phyloP scores from a whole-genome alignment of 2,113 vertebrate species.

The Cynoglossus semilaevis region DNA sequence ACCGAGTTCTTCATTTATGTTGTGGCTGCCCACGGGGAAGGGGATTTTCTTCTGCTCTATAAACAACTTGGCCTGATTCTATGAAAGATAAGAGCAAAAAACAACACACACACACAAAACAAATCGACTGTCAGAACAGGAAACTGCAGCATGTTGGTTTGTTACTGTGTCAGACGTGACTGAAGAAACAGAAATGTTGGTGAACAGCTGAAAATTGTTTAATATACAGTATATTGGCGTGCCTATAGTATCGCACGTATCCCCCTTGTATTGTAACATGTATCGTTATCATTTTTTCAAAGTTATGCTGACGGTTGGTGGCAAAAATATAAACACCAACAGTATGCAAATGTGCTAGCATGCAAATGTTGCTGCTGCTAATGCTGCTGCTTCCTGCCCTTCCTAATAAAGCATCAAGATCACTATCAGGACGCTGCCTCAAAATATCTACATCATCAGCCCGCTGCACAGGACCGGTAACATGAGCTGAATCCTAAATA shows the following conservation, averaged over 20 bases:
- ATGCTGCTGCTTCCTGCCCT: too few species aligned
- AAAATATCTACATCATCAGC: too few species aligned
- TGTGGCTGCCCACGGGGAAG: constrained; percentile 87
- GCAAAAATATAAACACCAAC: not conserved
- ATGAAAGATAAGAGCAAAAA: constrained; percentile 21
- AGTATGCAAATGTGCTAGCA: constrained; percentile 31
- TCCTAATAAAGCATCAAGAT: too few species aligned
- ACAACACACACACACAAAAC: not conserved
- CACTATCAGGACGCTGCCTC: too few species aligned
- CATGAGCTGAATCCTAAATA: not conserved
- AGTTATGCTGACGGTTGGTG: too few species aligned
- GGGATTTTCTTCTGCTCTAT: constrained; percentile 94
- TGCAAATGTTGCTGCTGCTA: constrained; percentile 26
- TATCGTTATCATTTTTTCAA: too few species aligned
- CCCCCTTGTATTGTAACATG: too few species aligned
- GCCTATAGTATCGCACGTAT: too few species aligned
- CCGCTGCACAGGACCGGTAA: too few species aligned
- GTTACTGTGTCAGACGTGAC: constrained; percentile 1
- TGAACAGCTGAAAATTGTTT: too few species aligned
- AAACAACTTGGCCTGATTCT: constrained; percentile 93
- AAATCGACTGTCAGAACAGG: not conserved
- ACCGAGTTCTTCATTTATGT: constrained; percentile 95
- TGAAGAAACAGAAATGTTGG: not conserved
- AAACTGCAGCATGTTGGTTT: constrained; percentile 5
- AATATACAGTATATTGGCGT: too few species aligned